These are phyloP conservation scores for Corythornis leucogaster DNA, from an alignment of 2,797 vertebrate genomes.

Conservation along the genomic window DNA sequence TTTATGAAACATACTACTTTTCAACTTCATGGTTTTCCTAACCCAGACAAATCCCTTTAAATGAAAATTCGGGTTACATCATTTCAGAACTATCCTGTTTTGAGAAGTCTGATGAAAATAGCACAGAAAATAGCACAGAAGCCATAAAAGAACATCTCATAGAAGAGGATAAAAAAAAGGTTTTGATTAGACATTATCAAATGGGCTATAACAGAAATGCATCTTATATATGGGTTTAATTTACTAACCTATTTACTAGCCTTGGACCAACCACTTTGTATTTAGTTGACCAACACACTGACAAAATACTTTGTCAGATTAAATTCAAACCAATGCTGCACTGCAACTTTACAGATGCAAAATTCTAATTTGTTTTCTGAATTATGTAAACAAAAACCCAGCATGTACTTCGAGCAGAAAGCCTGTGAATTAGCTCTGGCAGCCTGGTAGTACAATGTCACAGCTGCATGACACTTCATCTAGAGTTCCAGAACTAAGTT, in stretches of 20 bases:
- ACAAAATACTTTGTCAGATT: not conserved
- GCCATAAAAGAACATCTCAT: not conserved
- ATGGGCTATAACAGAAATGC: not conserved
- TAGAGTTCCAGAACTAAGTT: not conserved
- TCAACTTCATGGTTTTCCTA: not conserved
- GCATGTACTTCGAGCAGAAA: not conserved
- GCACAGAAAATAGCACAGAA: not conserved
- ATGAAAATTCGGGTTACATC: not conserved
- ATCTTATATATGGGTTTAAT: not conserved
- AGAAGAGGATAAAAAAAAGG: too few species aligned
- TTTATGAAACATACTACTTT: not conserved
- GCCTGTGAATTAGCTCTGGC: not conserved
- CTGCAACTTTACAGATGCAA: not conserved
- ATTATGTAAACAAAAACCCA: accelerated
- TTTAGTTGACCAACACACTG: not conserved
- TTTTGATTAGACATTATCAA: too few species aligned
- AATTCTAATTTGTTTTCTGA: not conserved
- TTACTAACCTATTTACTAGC: not conserved
- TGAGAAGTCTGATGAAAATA: not conserved
- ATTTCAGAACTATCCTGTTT: not conserved
- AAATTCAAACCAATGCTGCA: not conserved
- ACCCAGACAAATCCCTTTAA: not conserved
- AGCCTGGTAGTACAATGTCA: not conserved
- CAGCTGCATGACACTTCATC: not conserved
- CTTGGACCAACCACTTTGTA: not conserved